phyloP scores from a whole-genome alignment of 23 tunicate genomes.

The Diplosoma virens region DNA sequence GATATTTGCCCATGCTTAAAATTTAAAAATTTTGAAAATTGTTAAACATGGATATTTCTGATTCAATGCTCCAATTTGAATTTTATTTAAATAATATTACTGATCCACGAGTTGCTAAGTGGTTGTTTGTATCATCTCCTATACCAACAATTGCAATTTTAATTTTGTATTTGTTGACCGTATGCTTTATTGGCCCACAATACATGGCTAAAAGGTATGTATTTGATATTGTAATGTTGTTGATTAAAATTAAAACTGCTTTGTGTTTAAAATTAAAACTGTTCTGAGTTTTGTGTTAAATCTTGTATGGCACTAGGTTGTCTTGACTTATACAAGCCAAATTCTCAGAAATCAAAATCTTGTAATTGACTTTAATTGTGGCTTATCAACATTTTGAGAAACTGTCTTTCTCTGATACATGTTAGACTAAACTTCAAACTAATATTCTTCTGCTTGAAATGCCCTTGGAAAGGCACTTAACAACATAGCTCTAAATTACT shows the following conservation, averaged over 20 bases:
- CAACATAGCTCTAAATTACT: no score
- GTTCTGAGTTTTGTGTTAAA: no score
- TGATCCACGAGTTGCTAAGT: slow-evolving; percentile 43
- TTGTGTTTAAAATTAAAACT: not conserved
- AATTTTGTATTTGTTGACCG: slow-evolving; percentile 7
- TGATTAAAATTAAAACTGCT: not conserved
- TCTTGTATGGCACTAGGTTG: no score
- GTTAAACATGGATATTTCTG: no score
- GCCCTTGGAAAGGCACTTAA: no score
- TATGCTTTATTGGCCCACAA: slow-evolving; percentile 18
- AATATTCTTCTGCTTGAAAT: no score
- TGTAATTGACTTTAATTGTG: not conserved
- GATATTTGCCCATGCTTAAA: no score
- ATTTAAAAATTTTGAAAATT: no score
- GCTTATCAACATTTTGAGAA: not conserved
- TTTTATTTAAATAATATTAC: slow-evolving; percentile 16
- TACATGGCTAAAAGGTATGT: slow-evolving; percentile 38
- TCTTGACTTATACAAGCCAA: no score
- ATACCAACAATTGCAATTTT: slow-evolving; percentile 38
- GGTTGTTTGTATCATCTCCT: slow-evolving; percentile 35
- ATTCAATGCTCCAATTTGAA: no score
- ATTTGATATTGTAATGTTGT: not conserved
- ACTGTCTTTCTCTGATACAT: no score
- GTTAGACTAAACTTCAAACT: no score
- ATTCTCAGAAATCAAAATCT: not conserved